Evolutionary conservation across 2,797 vertebrate genomes (phyloP), one percentile per base, ranked within the genome.

Genomic region (Pampus argenteus): DNA sequence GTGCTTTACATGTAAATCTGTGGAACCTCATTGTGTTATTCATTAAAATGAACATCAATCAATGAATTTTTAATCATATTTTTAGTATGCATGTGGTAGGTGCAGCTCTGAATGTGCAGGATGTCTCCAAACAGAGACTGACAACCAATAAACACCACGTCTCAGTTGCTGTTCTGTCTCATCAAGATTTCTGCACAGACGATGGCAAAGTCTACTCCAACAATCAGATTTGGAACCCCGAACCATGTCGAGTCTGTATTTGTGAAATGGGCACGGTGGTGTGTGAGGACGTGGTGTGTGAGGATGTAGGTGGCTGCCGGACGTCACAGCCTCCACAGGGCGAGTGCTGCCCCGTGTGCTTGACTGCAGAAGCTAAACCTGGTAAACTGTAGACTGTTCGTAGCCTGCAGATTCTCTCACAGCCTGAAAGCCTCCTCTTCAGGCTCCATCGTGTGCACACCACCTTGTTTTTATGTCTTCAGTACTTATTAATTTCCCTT

Each of bases 241-340:
- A 76, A 38, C 81, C 79, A 0, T 88, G 87, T 71, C 75, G 5
- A 40, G 26, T 74, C 18, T 90, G 87, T 78, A 57, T 90, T 10
- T 88, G 87, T 59, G 84, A 89, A 0, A 28, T 6, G 71, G 85
- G 84, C 14, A 66, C 29, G 20, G 71, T 84, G 82, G 6, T 84
- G 50, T 89, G 89, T 84, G 87, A 89, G 55, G 79, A 86, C 47
- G n/a, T 81, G 79, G 55, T 80, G 34, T 90, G 89, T 81, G 89
- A 90, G 74, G 89, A 88, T 38, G 0, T 79, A 28, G 47, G 66
- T 10, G 77, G 74, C 81, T 86, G 87, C 70, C 1, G 42, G 38
- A n/a, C 77, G 5, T 22, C 74, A 3, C 66, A 73, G 34, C 71
- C 9, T 47, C 86, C 81, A 1, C 23, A 78, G 79, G 87, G 87